Evolutionary conservation across 1,140 invertebrate species (phyloP).

Genomic region (Sycophila sp.): DNA sequence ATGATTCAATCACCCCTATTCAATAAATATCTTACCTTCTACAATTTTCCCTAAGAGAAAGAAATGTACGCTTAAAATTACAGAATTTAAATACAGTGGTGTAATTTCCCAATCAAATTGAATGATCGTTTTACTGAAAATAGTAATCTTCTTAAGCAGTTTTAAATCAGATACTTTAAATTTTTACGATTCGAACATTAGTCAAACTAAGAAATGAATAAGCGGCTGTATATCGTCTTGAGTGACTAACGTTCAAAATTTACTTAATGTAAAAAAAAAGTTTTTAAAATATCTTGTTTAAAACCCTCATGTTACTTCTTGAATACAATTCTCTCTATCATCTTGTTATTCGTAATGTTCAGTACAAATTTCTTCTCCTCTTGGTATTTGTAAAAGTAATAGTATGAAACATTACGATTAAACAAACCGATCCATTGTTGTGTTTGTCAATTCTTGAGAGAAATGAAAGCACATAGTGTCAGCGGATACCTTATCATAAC

Average conservation of each 20-base stretch:
- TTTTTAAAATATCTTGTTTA: background rate
- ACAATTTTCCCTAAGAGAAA: too few relatives aligned
- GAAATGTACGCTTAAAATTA: too few relatives aligned
- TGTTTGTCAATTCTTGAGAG: background rate
- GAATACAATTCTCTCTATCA: background rate
- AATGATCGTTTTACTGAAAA: too few relatives aligned
- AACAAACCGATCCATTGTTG: background rate
- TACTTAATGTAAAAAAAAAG: too few relatives aligned
- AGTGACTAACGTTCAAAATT: too few relatives aligned
- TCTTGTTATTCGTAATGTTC: slow-evolving; percentile 11
- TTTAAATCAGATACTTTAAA: background rate
- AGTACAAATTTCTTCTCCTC: slow-evolving; percentile 7
- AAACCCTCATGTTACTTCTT: background rate
- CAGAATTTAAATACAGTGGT: too few relatives aligned
- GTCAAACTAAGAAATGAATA: background rate
- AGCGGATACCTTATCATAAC: slow-evolving; percentile 52
- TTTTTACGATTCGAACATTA: background rate
- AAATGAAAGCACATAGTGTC: background rate
- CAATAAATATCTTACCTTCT: slow-evolving; percentile 6
- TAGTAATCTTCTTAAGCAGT: too few relatives aligned
- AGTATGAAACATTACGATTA: too few relatives aligned
- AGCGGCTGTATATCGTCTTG: too few relatives aligned
- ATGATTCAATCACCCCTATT: background rate
- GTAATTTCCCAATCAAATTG: too few relatives aligned
- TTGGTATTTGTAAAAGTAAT: too few relatives aligned